Conservation (phyloP, 2,797 vertebrate genomes). For the Sylvilagus floridanus region DNA sequence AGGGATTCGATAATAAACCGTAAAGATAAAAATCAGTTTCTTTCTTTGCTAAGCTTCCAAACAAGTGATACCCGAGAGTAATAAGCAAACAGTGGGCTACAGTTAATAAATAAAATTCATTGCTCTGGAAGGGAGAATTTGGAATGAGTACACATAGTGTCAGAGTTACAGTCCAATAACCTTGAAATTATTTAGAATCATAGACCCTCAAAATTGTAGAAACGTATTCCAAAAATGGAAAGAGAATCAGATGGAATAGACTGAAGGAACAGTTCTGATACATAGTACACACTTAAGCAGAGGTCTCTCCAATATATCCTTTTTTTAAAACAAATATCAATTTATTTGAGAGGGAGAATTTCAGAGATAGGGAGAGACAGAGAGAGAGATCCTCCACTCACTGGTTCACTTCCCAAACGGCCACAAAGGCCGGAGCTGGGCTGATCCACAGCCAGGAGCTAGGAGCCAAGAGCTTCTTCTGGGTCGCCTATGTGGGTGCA, state of each 20-base stretch:
- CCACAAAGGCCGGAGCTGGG: no score
- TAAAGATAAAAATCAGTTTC: background rate
- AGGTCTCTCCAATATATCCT: no score
- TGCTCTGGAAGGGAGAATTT: background rate
- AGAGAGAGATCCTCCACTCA: no score
- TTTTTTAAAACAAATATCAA: no score
- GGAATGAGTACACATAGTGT: background rate
- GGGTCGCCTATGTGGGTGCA: no score
- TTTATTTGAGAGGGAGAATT: no score
- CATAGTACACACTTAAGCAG: background rate
- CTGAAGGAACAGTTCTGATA: background rate
- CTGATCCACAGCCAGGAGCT: no score
- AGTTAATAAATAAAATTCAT: background rate
- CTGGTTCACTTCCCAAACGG: no score
- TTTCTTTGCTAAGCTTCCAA: background rate
- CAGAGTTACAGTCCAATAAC: background rate
- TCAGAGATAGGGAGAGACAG: no score
- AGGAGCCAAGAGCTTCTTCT: no score
- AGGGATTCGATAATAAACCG: background rate
- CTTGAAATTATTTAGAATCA: background rate
- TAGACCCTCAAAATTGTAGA: background rate
- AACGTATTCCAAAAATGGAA: background rate
- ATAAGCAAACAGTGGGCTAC: background rate
- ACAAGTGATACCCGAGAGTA: background rate
- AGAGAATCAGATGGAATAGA: background rate